Conservation (phyloP, 2,797 vertebrate genomes). For the Mormyrops attenuatus region DNA sequence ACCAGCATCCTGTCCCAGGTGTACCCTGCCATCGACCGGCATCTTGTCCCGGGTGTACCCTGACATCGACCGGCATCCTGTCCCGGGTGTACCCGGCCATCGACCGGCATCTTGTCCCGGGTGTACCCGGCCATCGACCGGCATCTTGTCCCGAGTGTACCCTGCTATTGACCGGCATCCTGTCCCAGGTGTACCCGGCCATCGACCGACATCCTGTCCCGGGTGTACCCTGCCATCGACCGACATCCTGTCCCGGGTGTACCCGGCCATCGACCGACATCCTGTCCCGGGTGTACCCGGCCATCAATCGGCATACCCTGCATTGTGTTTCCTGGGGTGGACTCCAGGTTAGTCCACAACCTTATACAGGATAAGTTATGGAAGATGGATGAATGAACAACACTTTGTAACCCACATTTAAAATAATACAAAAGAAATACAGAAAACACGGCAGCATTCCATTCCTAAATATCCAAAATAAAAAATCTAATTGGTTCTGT, state of each 20-base stretch:
- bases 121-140: neutral
- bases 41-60: too few relatives aligned
- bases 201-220: neutral
- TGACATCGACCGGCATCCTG: too few relatives aligned
- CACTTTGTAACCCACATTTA: neutral
- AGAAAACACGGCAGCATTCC: neutral
- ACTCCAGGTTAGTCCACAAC: neutral
- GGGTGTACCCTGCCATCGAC: neutral
- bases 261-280: neutral
- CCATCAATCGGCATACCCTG: neutral
- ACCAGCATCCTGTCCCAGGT: too few relatives aligned
- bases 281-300: neutral
- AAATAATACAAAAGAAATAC: neutral
- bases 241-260: neutral
- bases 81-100: too few relatives aligned
- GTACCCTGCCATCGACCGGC: too few relatives aligned
- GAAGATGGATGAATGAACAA: neutral
- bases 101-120: too few relatives aligned
- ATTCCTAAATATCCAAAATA: neutral
- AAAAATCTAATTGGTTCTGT: neutral
- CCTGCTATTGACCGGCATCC: neutral
- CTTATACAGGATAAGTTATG: neutral
- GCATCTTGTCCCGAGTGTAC: neutral
- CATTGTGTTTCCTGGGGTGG: neutral
- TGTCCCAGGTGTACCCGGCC: neutral